phyloP scores from a whole-genome alignment of 1,140 invertebrate genomes.

The Asbolus verrucosus region DNA sequence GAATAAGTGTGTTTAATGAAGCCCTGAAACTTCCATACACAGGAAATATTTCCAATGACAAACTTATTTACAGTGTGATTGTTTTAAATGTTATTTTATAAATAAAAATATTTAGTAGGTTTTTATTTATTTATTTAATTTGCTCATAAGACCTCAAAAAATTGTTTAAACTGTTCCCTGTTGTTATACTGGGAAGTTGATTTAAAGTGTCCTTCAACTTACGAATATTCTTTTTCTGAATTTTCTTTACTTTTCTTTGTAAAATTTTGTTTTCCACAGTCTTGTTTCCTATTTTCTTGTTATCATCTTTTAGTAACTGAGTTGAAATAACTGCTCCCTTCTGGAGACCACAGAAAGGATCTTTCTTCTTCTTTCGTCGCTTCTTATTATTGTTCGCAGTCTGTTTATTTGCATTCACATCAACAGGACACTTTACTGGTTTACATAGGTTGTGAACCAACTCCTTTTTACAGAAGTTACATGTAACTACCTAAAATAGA shows the following conservation, averaged over 20 bases:
- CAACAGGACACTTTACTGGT: conserved; percentile 5
- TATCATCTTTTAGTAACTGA: neutral
- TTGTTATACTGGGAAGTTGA: conserved; percentile 4
- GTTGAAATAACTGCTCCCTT: conserved; percentile 40
- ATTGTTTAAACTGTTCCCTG: neutral
- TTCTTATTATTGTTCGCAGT: conserved; percentile 46
- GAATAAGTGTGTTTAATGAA: conserved; percentile 63
- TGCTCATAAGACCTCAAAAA: conserved; percentile 45
- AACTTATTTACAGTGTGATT: conserved; percentile 40
- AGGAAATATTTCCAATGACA: conserved; percentile 45
- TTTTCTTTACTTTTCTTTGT: conserved; percentile 34
- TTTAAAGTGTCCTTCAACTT: no score
- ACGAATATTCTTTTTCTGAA: no score
- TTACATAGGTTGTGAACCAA: conserved; percentile 18
- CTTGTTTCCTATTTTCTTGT: neutral
- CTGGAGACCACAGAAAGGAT: conserved; percentile 51
- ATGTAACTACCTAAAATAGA: conserved; percentile 49
- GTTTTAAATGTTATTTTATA: conserved; percentile 45
- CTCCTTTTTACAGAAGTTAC: conserved; percentile 53
- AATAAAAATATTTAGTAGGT: conserved; percentile 41
- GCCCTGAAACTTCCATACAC: conserved; percentile 13
- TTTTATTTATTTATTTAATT: conserved; percentile 38
- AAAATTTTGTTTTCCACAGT: conserved; percentile 32
- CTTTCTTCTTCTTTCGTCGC: conserved; percentile 49
- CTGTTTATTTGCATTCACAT: conserved; percentile 33